phyloP scores from a whole-genome alignment of 2,888 invertebrate genomes.

The Frankliniella fusca region DNA sequence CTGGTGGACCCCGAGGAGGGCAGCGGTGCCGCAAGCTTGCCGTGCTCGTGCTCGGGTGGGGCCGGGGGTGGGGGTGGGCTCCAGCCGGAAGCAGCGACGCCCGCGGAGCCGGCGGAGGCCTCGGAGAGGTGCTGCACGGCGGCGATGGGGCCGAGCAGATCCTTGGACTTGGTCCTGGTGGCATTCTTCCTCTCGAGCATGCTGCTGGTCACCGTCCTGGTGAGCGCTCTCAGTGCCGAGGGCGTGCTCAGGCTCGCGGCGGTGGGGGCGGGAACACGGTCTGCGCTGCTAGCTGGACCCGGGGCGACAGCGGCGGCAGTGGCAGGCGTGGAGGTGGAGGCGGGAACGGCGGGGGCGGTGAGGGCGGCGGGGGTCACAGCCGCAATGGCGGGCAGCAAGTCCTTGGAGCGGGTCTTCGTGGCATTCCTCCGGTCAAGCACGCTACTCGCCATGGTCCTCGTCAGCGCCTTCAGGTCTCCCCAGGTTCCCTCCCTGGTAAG shows the following conservation, averaged over 20 bases:
- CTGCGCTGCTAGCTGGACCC: no score
- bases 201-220: no score
- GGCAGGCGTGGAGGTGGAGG: neutral
- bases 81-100: no score
- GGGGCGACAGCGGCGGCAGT: neutral
- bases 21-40: slow-evolving; percentile 53
- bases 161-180: slow-evolving; percentile 36
- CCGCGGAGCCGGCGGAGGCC: slow-evolving; percentile 49
- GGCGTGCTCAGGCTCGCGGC: no score
- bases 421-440: neutral
- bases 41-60: slow-evolving; percentile 49
- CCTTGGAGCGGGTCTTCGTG: neutral
- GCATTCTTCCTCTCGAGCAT: slow-evolving; percentile 27
- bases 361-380: neutral
- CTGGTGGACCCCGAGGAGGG: slow-evolving; percentile 49
- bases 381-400: neutral
- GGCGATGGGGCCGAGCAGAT: slow-evolving; percentile 48
- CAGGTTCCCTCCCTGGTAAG: neutral
- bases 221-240: no score
- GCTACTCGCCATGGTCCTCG: neutral
- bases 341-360: no score
- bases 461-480: slow-evolving; percentile 14
- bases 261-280: no score
- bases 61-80: no score
- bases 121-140: slow-evolving; percentile 51